phyloP scores from a whole-genome alignment of 2,888 invertebrate genomes.

The Heterodera filipjevi region DNA sequence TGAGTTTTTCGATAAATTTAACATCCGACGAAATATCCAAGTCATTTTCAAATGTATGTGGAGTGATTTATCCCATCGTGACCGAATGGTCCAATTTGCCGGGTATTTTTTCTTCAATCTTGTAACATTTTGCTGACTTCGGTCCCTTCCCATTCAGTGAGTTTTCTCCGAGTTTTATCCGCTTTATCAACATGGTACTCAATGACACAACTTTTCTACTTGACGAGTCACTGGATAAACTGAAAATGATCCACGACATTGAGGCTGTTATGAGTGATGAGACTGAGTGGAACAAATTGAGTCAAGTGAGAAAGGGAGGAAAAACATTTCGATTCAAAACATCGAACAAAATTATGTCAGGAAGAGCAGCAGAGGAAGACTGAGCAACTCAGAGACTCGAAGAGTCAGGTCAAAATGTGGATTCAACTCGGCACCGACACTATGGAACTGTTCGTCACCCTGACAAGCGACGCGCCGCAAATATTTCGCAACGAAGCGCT shows the following conservation, averaged over 20 bases:
- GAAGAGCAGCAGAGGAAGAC: conserved; percentile 51
- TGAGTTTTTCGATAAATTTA: conserved; percentile 99
- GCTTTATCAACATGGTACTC: conserved; percentile 92
- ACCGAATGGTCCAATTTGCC: conserved; percentile 87
- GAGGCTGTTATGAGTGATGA: conserved; percentile 81
- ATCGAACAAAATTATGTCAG: conserved; percentile 40
- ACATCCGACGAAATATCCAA: conserved; percentile 95
- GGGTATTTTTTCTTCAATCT: conserved; percentile 65
- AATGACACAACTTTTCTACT: conserved; percentile 94
- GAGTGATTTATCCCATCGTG: conserved; percentile 83
- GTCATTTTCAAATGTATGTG: conserved; percentile 90
- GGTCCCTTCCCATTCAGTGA: conserved; percentile 41
- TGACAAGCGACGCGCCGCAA: conserved; percentile 86
- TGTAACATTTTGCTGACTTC: background rate
- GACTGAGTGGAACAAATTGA: conserved; percentile 52
- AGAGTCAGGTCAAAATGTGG: conserved; percentile 65
- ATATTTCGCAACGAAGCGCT: conserved; percentile 73
- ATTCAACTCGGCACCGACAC: conserved; percentile 77
- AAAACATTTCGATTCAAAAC: background rate
- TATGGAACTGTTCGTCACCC: conserved; percentile 95
- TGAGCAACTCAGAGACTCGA: conserved; percentile 59
- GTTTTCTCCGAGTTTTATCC: conserved; percentile 73
- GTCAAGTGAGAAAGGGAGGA: conserved; percentile 27
- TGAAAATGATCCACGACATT: conserved; percentile 75
- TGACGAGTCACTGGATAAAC: conserved; percentile 90